These are phyloP conservation scores for Drosophila kokeensis DNA, from an alignment of 2,888 invertebrate genomes.

Conservation along the genomic window DNA sequence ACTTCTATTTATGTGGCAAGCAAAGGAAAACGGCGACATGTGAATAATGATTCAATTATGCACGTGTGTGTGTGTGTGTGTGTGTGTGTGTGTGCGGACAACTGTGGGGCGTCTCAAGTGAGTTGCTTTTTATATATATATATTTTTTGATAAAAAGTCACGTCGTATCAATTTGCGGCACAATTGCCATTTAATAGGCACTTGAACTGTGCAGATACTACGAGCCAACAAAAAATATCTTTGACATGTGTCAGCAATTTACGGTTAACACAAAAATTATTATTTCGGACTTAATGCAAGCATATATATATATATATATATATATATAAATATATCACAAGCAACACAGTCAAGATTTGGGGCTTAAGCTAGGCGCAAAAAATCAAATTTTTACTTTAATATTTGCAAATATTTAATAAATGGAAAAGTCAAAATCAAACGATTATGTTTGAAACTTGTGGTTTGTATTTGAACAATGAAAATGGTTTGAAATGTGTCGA, in stretches of 20 bases:
- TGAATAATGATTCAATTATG: slow-evolving; percentile 72
- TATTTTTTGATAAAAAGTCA: slow-evolving; percentile 75
- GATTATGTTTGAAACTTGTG: no score
- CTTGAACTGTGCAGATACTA: slow-evolving; percentile 60
- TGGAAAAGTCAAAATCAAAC: not conserved
- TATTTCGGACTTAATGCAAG: slow-evolving; percentile 3
- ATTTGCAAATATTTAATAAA: not conserved
- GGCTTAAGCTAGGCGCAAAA: not conserved
- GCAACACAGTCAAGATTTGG: not conserved
- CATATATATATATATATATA: not conserved
- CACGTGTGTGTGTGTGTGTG: slow-evolving; percentile 27
- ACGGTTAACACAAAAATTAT: slow-evolving; percentile 16
- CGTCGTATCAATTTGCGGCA: slow-evolving; percentile 80
- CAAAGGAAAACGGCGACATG: slow-evolving; percentile 22
- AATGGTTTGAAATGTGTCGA: not conserved
- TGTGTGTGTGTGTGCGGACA: slow-evolving; percentile 19
- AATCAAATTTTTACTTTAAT: not conserved
- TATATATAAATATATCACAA: not conserved
- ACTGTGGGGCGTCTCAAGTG: slow-evolving; percentile 72
- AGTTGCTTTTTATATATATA: slow-evolving; percentile 34
- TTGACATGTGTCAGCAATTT: slow-evolving; percentile 66
- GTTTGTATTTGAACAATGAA: not conserved
- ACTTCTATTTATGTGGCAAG: slow-evolving; percentile 58
- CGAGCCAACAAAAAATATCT: slow-evolving; percentile 6
- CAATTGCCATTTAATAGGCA: slow-evolving; percentile 81